These are phyloP conservation scores for Dipus sagitta DNA, from an alignment of 2,797 vertebrate species.

Conservation along the genomic window DNA sequence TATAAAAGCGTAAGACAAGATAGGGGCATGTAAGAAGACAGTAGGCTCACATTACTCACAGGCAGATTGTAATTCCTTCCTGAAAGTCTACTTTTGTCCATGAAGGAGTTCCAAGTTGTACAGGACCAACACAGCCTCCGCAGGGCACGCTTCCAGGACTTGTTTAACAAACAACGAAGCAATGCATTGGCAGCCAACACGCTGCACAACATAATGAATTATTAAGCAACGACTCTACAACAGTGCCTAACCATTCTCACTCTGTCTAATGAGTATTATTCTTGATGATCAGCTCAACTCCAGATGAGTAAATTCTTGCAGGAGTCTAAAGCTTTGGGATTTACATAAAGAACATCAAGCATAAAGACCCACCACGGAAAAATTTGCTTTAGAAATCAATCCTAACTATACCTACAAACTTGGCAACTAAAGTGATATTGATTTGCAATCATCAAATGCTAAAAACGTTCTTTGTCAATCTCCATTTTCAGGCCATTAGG, in stretches of 20 bases:
- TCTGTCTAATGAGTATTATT: background rate
- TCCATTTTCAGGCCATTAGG: background rate
- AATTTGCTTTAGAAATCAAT: background rate
- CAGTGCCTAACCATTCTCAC: background rate
- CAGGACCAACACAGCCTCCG: background rate
- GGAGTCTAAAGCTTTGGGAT: background rate
- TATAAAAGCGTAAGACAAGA: background rate
- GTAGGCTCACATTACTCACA: background rate
- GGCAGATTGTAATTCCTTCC: background rate
- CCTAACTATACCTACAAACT: too few relatives aligned
- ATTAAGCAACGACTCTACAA: background rate
- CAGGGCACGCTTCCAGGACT: background rate
- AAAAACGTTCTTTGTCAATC: background rate
- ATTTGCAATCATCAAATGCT: background rate
- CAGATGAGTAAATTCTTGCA: background rate
- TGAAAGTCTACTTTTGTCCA: background rate
- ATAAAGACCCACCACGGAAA: background rate
- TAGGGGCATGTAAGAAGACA: background rate
- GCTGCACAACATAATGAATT: background rate
- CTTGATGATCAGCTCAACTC: background rate
- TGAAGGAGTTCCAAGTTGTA: background rate
- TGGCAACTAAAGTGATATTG: background rate
- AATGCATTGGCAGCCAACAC: background rate
- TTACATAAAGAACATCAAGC: background rate
- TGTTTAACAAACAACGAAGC: background rate